These are phyloP conservation scores for Strigamia maritima DNA, from an alignment of 2,888 invertebrate species.

Conservation along the genomic window DNA sequence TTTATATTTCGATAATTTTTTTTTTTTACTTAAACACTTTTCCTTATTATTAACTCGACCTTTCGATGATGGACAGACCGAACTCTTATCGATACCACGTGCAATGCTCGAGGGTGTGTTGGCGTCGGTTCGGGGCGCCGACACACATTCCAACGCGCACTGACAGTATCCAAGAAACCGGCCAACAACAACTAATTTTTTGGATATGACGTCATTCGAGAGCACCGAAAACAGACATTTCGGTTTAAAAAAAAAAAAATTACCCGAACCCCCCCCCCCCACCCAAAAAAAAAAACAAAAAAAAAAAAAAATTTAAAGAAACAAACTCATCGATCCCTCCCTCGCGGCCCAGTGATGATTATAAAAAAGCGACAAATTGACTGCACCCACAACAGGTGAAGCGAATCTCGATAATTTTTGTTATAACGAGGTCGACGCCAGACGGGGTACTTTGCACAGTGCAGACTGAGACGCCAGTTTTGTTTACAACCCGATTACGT, in stretches of 20 bases:
- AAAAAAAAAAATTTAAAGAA: no score
- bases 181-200: not conserved
- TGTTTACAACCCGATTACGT: not conserved
- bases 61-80: not conserved
- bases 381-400: not conserved
- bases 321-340: not conserved
- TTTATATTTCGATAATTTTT: not conserved
- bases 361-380: not conserved
- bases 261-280: no score
- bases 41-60: not conserved
- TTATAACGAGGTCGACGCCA: not conserved
- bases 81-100: slow-evolving; percentile 10
- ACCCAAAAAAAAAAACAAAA: not conserved
- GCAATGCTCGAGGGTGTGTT: not conserved
- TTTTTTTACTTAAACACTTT: not conserved
- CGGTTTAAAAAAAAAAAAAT: no score
- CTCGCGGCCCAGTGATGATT: not conserved
- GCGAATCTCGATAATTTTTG: not conserved
- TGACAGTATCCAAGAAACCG: not conserved
- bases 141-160: not conserved
- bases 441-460: no score
- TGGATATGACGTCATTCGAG: not conserved
- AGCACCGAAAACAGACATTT: no score
- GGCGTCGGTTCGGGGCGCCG: slow-evolving; percentile 1
- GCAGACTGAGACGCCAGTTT: not conserved